phyloP scores from a whole-genome alignment of 2,113 vertebrate genomes.

The Melanotaenia duboulayi region DNA sequence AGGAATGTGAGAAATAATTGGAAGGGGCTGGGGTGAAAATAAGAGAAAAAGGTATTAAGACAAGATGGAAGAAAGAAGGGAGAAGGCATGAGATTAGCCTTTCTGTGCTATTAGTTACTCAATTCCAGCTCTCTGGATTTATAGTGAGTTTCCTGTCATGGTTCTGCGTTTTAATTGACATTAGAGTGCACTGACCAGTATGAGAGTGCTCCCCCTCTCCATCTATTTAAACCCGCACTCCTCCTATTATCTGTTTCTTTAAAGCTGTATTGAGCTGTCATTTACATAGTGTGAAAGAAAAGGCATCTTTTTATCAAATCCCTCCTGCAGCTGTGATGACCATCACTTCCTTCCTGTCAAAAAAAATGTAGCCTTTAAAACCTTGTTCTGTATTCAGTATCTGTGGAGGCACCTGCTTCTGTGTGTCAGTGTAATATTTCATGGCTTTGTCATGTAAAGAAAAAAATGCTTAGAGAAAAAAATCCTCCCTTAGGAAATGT shows the following conservation, averaged over 20 bases:
- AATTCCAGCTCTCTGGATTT: conserved; percentile 73
- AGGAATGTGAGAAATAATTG: background rate
- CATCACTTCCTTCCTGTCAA: conserved; percentile 27
- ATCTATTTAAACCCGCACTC: conserved; percentile 8
- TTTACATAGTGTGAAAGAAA: conserved; percentile 49
- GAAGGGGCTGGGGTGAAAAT: conserved; percentile 24
- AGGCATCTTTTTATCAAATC: conserved; percentile 36
- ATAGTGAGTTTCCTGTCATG: conserved; percentile 75
- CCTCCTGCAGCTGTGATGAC: conserved; percentile 29
- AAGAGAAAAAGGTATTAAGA: conserved; percentile 19
- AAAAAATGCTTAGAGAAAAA: conserved; percentile 13
- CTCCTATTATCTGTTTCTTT: conserved; percentile 30
- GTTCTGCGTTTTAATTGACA: conserved; percentile 80
- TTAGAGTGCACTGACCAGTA: conserved; percentile 73
- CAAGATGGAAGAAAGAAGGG: conserved; percentile 26
- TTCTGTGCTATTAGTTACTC: conserved; percentile 56
- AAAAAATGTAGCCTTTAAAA: conserved; percentile 42
- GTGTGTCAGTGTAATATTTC: conserved; percentile 49
- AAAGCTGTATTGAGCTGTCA: conserved; percentile 37
- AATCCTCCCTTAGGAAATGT: conserved; percentile 15
- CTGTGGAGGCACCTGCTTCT: conserved; percentile 35
- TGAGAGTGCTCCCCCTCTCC: conserved; percentile 44
- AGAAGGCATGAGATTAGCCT: conserved; percentile 28
- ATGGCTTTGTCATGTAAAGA: conserved; percentile 50
- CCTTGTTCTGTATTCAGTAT: conserved; percentile 36